Conservation (phyloP, 2,888 invertebrate genomes). For the Philhelius pedissequus region DNA sequence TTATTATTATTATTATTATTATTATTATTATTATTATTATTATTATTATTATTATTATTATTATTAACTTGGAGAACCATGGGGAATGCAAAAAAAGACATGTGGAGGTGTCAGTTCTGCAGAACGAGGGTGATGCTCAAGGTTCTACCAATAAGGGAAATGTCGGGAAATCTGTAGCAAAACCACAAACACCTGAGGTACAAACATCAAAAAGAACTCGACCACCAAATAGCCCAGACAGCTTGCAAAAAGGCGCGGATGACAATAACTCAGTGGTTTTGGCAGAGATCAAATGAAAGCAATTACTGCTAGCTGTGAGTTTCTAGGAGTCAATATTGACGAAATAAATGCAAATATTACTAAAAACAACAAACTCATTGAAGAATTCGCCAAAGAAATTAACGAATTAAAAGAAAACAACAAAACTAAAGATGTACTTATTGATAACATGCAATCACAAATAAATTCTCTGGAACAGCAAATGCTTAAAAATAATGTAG, state of each 20-base stretch:
- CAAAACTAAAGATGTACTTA: constrained; percentile 4
- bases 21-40: no score
- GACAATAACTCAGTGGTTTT: not conserved
- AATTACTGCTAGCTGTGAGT: not conserved
- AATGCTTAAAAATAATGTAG: not conserved
- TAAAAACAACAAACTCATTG: not conserved
- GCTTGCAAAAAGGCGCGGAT: no score
- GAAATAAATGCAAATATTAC: not conserved
- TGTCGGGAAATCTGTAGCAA: no score
- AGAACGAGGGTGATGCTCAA: not conserved
- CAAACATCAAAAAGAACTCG: no score
- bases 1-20: no score
- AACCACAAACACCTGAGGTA: no score
- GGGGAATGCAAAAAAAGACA: not conserved
- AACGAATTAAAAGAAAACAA: constrained; percentile 1
- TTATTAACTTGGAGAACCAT: not conserved
- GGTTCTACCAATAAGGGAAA: no score
- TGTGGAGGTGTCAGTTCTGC: no score
- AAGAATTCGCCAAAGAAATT: not conserved
- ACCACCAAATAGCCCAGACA: no score
- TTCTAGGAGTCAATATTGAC: not conserved
- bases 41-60: no score
- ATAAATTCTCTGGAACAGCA: not conserved
- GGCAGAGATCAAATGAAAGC: not conserved
- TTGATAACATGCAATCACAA: not conserved